Conservation (phyloP, 2,113 vertebrate species). For the Rhinogobius similis region DNA sequence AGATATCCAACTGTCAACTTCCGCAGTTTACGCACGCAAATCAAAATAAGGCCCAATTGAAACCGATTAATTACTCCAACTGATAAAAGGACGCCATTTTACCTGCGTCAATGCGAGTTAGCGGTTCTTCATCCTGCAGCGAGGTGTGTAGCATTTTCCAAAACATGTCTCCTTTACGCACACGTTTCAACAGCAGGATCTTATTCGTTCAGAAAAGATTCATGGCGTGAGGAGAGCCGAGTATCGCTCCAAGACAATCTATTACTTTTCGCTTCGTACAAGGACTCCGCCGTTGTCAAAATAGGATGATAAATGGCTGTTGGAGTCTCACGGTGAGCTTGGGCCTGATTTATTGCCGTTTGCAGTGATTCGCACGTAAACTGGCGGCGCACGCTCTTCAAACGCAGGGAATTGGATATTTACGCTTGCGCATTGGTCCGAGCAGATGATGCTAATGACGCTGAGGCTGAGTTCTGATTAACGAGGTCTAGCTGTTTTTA, state of each 20-base stretch:
- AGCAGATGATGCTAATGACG: constrained; percentile 40
- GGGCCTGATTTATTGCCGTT: constrained; percentile 48
- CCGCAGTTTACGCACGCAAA: neutral
- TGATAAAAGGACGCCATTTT: neutral
- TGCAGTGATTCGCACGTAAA: constrained; percentile 48
- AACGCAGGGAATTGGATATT: constrained; percentile 54
- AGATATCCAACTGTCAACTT: too few species aligned
- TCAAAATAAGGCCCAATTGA: neutral
- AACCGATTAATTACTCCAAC: neutral
- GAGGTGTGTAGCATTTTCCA: neutral
- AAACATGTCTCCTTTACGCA: neutral
- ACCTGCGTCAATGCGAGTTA: neutral
- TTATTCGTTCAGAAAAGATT: constrained; percentile 27
- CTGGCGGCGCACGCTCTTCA: constrained; percentile 40
- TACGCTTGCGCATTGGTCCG: constrained; percentile 22
- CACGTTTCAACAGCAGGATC: neutral
- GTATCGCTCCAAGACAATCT: neutral
- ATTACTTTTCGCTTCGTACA: constrained; percentile 12
- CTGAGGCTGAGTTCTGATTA: constrained; percentile 35
- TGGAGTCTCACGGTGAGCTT: constrained; percentile 18
- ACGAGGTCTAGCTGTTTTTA: constrained; percentile 35
- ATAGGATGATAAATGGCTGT: constrained; percentile 53
- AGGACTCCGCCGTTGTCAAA: constrained; percentile 33
- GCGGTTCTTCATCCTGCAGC: neutral
- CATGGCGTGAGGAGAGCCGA: constrained; percentile 12